phyloP scores from a whole-genome alignment of 2,113 vertebrate genomes.

The Sminthopsis crassicaudata region DNA sequence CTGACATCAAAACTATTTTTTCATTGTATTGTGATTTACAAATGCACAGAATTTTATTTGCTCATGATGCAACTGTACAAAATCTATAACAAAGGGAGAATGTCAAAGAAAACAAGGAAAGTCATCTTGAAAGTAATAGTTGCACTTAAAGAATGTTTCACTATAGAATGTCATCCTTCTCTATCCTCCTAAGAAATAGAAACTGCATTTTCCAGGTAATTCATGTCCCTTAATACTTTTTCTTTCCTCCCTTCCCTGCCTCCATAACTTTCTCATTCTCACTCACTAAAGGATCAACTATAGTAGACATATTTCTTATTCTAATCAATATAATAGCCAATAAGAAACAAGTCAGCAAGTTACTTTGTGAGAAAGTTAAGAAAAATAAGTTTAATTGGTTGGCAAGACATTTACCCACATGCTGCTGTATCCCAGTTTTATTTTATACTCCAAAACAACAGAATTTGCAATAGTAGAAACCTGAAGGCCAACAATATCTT shows the following conservation, averaged over 20 bases:
- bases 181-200: conserved; percentile 45
- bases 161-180: conserved; percentile 33
- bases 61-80: conserved; percentile 64
- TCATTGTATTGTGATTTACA: conserved; percentile 51
- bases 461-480: conserved; percentile 37
- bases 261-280: neutral
- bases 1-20: conserved; percentile 54
- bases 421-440: conserved; percentile 47
- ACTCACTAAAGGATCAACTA: conserved; percentile 49
- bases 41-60: conserved; percentile 60
- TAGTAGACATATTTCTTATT: conserved; percentile 55
- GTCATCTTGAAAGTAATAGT: conserved; percentile 55
- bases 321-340: conserved; percentile 33
- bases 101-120: conserved; percentile 49
- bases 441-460: conserved; percentile 55
- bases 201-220: conserved; percentile 38
- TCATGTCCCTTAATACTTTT: conserved; percentile 42
- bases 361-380: conserved; percentile 45
- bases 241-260: neutral
- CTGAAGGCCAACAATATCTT: conserved; percentile 33
- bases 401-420: conserved; percentile 61
- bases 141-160: conserved; percentile 33
- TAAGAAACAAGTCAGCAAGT: conserved; percentile 46
- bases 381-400: conserved; percentile 69
- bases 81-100: conserved; percentile 61